phyloP scores from a whole-genome alignment of 2,797 vertebrate genomes.

The Rhinogobio ventralis region DNA sequence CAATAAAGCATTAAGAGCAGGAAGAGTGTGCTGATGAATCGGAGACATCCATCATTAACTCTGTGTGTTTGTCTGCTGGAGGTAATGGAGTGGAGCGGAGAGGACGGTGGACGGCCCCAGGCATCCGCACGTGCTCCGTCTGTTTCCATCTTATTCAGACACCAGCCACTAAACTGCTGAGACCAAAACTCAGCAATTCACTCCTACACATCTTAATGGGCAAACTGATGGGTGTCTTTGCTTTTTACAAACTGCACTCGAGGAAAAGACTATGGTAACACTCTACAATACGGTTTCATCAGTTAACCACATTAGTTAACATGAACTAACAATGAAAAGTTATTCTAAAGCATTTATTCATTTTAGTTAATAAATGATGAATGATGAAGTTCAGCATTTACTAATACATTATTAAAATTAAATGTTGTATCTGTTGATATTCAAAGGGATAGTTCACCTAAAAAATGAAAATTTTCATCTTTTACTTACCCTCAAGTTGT shows the following conservation, averaged over 20 bases:
- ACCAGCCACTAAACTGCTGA: constrained; percentile 60
- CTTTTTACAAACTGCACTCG: not conserved
- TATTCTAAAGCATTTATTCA: not conserved
- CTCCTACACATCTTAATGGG: not conserved
- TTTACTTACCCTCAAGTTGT: too few relatives aligned
- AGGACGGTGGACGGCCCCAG: constrained; percentile 60
- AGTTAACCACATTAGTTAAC: not conserved
- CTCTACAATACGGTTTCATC: not conserved
- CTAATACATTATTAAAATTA: too few relatives aligned
- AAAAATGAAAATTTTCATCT: too few relatives aligned
- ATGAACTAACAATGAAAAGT: not conserved
- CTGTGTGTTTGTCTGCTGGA: constrained; percentile 58
- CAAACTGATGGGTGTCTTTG: constrained; percentile 3
- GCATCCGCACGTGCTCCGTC: constrained; percentile 60
- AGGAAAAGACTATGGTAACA: not conserved
- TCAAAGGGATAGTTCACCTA: not conserved
- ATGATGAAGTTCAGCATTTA: not conserved
- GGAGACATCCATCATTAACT: constrained; percentile 68
- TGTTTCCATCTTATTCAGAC: constrained; percentile 55
- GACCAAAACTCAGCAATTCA: constrained; percentile 39
- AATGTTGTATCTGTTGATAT: too few relatives aligned
- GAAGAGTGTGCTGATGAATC: constrained; percentile 54
- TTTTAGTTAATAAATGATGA: not conserved
- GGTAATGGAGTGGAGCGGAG: constrained; percentile 66
- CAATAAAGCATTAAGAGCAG: constrained; percentile 42